phyloP scores from a whole-genome alignment of 2,888 invertebrate species.

The Ophion slaviceki region DNA sequence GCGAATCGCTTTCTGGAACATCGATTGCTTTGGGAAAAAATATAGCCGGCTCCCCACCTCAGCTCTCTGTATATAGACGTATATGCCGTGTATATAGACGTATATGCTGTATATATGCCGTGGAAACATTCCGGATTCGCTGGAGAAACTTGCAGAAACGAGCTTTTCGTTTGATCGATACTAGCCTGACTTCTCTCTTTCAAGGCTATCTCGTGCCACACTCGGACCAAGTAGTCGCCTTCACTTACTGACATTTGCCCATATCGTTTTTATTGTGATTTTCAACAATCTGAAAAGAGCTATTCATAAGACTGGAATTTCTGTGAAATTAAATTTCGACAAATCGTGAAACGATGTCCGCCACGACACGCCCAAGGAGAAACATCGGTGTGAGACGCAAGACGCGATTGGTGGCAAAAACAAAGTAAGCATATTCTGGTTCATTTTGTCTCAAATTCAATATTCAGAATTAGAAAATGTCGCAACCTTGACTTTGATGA shows the following conservation, averaged over 20 bases:
- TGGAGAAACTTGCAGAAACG: conserved; percentile 6
- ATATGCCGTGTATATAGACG: too few species aligned
- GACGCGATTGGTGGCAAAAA: conserved; percentile 54
- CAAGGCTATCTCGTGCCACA: conserved; percentile 19
- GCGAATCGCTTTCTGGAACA: neutral
- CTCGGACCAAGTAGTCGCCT: conserved; percentile 29
- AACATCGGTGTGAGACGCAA: conserved; percentile 39
- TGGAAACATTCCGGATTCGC: neutral
- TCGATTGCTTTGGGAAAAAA: neutral
- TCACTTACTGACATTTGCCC: conserved; percentile 30
- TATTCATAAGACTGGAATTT: neutral
- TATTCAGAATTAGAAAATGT: neutral
- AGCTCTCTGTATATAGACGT: neutral
- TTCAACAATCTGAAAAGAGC: neutral
- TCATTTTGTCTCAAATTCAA: neutral
- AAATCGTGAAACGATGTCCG: conserved; percentile 44
- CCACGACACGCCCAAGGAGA: conserved; percentile 23
- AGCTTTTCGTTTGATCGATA: conserved; percentile 67
- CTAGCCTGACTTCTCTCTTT: conserved; percentile 55
- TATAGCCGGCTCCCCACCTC: neutral
- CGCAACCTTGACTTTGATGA: neutral
- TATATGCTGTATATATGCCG: neutral
- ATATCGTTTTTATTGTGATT: neutral
- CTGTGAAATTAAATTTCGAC: conserved; percentile 25
- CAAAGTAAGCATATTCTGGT: conserved; percentile 49